phyloP scores from a whole-genome alignment of 2,113 vertebrate genomes.

The Saimiri boliviensis region DNA sequence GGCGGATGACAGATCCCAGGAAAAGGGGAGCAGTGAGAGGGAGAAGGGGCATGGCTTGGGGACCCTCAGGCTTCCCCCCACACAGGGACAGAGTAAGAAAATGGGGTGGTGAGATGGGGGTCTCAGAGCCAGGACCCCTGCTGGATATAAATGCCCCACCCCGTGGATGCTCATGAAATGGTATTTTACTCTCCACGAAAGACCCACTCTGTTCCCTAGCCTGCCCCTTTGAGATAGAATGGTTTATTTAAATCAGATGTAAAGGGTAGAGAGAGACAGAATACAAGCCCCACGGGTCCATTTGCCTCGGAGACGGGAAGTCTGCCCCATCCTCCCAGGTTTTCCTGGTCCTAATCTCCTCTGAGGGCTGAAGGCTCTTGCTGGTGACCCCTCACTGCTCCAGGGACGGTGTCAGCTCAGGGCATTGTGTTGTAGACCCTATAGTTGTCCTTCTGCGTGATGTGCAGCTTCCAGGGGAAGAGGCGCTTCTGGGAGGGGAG shows the following conservation, averaged over 20 bases:
- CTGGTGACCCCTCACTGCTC: fast-evolving
- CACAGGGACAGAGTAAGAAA: not conserved
- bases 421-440: conserved; percentile 87
- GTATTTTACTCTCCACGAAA: not conserved
- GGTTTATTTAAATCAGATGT: conserved; percentile 39
- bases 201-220: not conserved
- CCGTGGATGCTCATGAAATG: too few relatives aligned
- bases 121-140: not conserved
- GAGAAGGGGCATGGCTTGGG: not conserved
- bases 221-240: not conserved
- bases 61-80: not conserved
- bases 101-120: not conserved
- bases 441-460: conserved; percentile 88
- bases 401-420: conserved; percentile 22
- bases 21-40: not conserved
- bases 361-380: not conserved
- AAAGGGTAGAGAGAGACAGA: not conserved
- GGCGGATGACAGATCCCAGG: not conserved
- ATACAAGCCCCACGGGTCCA: fast-evolving
- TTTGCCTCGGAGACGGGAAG: fast-evolving
- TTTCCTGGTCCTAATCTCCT: not conserved
- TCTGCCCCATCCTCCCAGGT: too few relatives aligned
- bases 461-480: conserved; percentile 92
- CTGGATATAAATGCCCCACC: not conserved
- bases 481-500: conserved; percentile 88